These are phyloP conservation scores for Parotia lawesii DNA, from an alignment of 2,113 vertebrate genomes.

Conservation along the genomic window DNA sequence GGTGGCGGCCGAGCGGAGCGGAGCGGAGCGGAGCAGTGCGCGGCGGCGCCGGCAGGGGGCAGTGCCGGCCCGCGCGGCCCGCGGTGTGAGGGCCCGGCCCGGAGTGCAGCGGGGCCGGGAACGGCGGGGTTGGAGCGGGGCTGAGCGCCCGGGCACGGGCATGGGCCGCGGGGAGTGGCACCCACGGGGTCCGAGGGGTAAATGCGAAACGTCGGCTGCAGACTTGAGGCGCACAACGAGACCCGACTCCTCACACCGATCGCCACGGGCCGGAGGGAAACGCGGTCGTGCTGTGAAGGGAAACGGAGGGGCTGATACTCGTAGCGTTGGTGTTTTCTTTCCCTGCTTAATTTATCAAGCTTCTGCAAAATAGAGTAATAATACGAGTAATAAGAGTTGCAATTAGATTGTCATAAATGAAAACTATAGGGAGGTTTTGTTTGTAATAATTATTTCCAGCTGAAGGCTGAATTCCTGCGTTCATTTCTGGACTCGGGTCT, in stretches of 20 bases:
- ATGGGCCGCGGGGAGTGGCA: neutral
- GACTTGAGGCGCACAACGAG: rapidly evolving
- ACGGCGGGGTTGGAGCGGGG: neutral
- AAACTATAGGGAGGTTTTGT: rapidly evolving
- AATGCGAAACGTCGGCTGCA: rapidly evolving
- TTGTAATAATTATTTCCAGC: neutral
- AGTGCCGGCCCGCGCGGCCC: neutral
- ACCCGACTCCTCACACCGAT: neutral
- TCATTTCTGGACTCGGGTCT: rapidly evolving
- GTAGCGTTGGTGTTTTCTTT: rapidly evolving
- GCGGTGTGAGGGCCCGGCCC: neutral
- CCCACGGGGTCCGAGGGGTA: rapidly evolving
- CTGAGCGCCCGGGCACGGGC: neutral
- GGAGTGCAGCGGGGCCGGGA: too few relatives aligned
- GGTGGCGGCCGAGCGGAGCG: neutral
- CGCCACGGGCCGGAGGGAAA: neutral
- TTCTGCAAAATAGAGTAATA: neutral
- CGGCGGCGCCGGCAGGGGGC: neutral
- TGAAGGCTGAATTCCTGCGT: neutral
- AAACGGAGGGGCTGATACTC: neutral
- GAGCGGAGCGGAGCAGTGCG: neutral
- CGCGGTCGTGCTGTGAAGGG: neutral
- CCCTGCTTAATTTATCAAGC: neutral
- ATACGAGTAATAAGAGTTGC: neutral
- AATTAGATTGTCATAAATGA: neutral